Conservation (phyloP, 1,140 invertebrate species). For the Pogonognathellus flavescens region DNA sequence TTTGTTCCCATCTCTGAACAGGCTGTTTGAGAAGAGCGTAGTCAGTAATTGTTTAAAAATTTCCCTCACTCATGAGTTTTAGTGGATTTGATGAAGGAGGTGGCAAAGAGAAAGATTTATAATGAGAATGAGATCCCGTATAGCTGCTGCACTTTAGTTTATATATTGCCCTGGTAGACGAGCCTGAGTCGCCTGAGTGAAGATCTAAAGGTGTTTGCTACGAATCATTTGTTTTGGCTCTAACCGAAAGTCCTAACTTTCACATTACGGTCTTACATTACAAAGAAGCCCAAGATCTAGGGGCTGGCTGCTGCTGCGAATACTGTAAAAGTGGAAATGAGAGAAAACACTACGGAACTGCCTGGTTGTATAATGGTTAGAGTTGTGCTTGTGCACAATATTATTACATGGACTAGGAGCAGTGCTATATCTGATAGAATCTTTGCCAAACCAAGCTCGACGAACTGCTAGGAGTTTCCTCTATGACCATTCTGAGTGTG, state of each 20-base stretch:
- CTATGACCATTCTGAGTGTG: background rate
- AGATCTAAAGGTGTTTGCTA: background rate
- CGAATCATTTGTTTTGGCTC: conserved; percentile 5
- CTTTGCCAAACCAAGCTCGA: no score
- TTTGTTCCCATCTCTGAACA: background rate
- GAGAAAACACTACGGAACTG: no score
- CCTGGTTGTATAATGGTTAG: no score
- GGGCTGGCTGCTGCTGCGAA: no score
- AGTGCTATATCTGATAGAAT: no score
- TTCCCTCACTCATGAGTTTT: background rate
- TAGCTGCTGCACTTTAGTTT: background rate
- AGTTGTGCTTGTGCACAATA: no score
- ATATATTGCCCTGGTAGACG: background rate
- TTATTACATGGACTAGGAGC: no score
- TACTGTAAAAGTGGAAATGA: no score
- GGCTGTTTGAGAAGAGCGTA: background rate
- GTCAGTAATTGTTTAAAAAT: conserved; percentile 4
- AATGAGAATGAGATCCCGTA: background rate
- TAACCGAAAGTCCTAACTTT: background rate
- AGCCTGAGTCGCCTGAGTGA: background rate
- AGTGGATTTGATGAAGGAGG: conserved; percentile 6
- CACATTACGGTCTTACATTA: background rate
- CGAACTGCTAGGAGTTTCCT: background rate
- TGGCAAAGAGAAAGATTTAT: conserved; percentile 13
- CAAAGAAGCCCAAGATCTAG: background rate